Percentiles rank a stretch among this genome's conserved stretches.
phyloP scores from a whole-genome alignment of 2,113 vertebrate genomes.

The Coptodon bakossiorum region DNA sequence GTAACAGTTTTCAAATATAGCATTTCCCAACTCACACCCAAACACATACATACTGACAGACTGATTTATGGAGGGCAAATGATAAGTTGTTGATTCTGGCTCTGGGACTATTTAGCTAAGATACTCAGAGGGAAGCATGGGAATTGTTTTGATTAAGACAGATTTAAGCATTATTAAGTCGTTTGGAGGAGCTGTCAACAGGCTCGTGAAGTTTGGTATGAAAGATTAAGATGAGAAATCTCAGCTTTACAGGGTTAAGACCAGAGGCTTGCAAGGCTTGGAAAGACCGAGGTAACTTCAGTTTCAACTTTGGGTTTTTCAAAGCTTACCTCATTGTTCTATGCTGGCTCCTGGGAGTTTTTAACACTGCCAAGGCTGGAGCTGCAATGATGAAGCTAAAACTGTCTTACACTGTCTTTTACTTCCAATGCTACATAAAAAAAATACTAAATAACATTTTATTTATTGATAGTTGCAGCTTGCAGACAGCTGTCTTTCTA shows the following conservation, averaged over 20 bases:
- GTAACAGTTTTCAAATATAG: conserved; percentile 7
- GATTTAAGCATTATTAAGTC: conserved; percentile 8
- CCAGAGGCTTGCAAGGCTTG: neutral
- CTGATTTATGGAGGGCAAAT: conserved; percentile 37
- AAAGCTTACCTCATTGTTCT: neutral
- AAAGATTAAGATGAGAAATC: neutral
- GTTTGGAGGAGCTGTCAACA: neutral
- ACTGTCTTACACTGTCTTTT: neutral
- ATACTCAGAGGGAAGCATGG: neutral
- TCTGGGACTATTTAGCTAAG: conserved; percentile 4
- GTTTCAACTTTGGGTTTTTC: neutral
- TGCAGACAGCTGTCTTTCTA: neutral
- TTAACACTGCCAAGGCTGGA: neutral
- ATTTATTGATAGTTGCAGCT: neutral
- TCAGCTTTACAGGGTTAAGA: neutral
- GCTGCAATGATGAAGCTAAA: neutral
- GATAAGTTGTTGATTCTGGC: conserved; percentile 39
- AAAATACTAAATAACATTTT: neutral
- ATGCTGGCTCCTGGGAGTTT: neutral
- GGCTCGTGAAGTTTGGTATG: neutral
- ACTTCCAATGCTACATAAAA: neutral
- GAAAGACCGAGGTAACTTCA: neutral
- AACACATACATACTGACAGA: neutral
- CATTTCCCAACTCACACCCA: neutral
- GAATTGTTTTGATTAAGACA: conserved; percentile 19